Evolutionary conservation across 2,888 invertebrate genomes (phyloP), one percentile per base, ranked within the genome.

Genomic region (Trichogramma evanescens): DNA sequence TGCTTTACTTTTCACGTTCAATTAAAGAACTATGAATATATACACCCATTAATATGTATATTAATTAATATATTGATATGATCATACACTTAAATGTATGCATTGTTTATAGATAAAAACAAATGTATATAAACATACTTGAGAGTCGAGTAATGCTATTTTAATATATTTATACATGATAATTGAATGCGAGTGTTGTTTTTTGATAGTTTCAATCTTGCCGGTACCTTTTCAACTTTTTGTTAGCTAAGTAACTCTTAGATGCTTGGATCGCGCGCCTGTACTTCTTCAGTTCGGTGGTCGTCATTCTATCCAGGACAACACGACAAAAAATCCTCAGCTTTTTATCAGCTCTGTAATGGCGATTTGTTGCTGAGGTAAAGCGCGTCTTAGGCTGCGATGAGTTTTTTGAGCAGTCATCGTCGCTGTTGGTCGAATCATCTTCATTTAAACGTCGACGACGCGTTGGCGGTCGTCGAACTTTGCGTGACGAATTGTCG

Each of bases 201-300:
- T 26, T 26, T 26, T 26, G 26, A 26, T 26, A 26, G 2, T 26
- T 26, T 26, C 26, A 26, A 26, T 26, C 26, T 26, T 56, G 38
- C 64, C 6, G 54, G 62, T 75, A 76, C 77, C 76, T 77, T 69
- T 70, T 64, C 5, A 76, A 59, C 60, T 65, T 54, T 66, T 70
- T 74, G 58, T 63, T 60, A 48, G 72, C 74, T 66, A 75, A 59
- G 65, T 70, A 69, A 61, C 69, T 63, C 61, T 63, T 72, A n/a
- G 77, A 77, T 54, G 67, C 68, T 56, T 66, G 58, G 64, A 77
- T 66, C 7, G 72, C 72, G 46, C 61, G 63, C 4, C 67, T 60
- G 60, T 74, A 61, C 42, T 67, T 68, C 6, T 61, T 46, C 26
- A 77, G 68, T 44, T 66, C 57, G n/a, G 59, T 67, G 48, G 67